A percentile compares a stretch with the other conserved stretches of the same genome.
Evolutionary conservation across 1,140 invertebrate species (phyloP).

Genomic region (Drosophila sp.): DNA sequence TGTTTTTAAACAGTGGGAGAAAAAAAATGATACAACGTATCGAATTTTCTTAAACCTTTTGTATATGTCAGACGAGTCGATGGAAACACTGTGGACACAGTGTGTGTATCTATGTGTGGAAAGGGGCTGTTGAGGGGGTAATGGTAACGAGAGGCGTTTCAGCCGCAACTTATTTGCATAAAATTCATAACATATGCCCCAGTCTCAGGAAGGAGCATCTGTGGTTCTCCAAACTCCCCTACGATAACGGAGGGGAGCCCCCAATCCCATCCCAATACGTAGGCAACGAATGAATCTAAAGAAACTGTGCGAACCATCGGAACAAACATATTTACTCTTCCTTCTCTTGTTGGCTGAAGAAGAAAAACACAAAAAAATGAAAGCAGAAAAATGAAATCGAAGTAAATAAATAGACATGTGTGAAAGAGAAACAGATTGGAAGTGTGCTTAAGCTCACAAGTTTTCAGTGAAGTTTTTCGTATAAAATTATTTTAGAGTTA

Average conservation of each 20-base stretch:
- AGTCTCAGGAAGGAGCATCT: conserved; percentile 26
- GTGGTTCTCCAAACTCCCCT: background rate
- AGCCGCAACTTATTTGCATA: conserved; percentile 67
- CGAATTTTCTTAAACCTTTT: conserved; percentile 52
- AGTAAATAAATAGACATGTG: conserved; percentile 63
- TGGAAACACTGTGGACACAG: background rate
- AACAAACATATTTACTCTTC: conserved; percentile 38
- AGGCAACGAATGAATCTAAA: conserved; percentile 29
- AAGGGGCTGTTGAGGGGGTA: background rate
- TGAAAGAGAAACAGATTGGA: conserved; percentile 3
- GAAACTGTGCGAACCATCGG: background rate
- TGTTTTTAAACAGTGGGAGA: conserved; percentile 22
- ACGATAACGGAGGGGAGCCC: background rate
- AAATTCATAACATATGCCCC: conserved; percentile 73
- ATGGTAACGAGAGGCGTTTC: conserved; percentile 26
- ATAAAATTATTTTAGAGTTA: conserved; percentile 17
- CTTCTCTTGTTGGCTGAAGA: background rate
- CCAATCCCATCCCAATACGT: conserved; percentile 37
- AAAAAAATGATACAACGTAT: conserved; percentile 45
- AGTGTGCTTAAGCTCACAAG: conserved; percentile 21
- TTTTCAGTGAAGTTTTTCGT: conserved; percentile 20
- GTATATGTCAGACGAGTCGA: background rate
- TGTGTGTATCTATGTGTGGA: too few relatives aligned
- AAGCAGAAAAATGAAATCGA: conserved; percentile 27
- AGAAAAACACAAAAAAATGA: conserved; percentile 8